phyloP scores from a whole-genome alignment of 2,113 vertebrate genomes.

The Cyphomyrus plagiostoma region DNA sequence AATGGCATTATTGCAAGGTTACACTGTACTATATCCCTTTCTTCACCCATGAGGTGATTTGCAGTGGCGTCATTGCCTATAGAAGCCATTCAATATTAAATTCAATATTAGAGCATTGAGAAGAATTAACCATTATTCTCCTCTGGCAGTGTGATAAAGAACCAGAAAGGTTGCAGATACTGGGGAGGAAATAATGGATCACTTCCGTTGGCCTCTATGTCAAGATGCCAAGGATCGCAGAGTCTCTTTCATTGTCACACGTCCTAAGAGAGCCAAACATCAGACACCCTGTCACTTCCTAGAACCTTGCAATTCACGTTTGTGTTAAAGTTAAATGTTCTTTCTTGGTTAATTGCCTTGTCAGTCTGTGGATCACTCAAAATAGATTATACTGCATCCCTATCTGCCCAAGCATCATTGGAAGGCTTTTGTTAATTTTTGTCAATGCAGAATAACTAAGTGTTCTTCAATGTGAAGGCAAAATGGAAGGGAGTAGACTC shows the following conservation, averaged over 20 bases:
- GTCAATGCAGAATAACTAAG: not conserved
- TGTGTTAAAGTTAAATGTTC: not conserved
- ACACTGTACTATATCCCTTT: not conserved
- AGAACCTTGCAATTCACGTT: conserved; percentile 1
- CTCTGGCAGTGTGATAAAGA: conserved; percentile 16
- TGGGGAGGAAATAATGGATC: conserved; percentile 39
- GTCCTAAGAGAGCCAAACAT: not conserved
- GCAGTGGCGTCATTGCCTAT: not conserved
- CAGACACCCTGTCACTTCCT: not conserved
- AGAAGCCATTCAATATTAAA: conserved; percentile 2
- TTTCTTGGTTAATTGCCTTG: conserved; percentile 23
- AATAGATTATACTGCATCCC: conserved; percentile 16
- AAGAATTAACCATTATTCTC: conserved; percentile 37
- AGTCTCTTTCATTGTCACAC: not conserved
- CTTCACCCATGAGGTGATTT: not conserved
- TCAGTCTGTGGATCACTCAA: conserved; percentile 23
- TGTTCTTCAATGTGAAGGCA: not conserved
- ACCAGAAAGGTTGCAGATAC: conserved; percentile 33
- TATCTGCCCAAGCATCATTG: not conserved
- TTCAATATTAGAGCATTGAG: conserved; percentile 31
- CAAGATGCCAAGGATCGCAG: conserved; percentile 41
- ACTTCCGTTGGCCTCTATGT: conserved; percentile 43
- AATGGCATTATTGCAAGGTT: not conserved
- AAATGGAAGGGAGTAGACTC: not conserved
- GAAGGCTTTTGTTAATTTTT: conserved; percentile 17